Evolutionary conservation across 2,113 vertebrate species (phyloP).

Genomic region (Eonycteris spelaea): DNA sequence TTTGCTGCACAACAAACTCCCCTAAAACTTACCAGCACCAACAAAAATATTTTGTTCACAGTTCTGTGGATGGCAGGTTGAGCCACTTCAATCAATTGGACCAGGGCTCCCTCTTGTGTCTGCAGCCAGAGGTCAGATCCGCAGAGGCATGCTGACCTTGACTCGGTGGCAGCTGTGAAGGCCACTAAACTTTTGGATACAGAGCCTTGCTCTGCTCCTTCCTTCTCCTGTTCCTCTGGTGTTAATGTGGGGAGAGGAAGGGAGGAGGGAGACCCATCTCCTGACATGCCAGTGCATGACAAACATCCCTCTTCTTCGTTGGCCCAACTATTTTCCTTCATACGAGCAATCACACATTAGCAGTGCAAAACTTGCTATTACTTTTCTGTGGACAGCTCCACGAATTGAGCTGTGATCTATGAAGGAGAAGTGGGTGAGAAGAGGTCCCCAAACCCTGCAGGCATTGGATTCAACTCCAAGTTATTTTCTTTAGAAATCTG

Average conservation of each 20-base stretch:
- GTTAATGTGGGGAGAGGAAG: accelerated
- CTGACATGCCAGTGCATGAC: not conserved
- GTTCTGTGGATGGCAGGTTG: not conserved
- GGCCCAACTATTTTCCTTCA: not conserved
- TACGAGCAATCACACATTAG: not conserved
- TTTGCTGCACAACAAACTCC: not conserved
- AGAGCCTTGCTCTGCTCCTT: not conserved
- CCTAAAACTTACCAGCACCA: not conserved
- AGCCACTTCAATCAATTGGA: not conserved
- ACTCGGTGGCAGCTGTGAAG: not conserved
- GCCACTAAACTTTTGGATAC: not conserved
- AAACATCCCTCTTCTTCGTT: not conserved
- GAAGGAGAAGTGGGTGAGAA: not conserved
- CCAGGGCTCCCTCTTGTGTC: not conserved
- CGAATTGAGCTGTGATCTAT: not conserved
- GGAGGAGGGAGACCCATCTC: not conserved
- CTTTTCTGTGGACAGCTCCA: not conserved
- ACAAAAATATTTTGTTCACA: not conserved
- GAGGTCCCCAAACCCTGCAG: not conserved
- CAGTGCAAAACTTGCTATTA: not conserved
- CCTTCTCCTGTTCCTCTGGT: not conserved
- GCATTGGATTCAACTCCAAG: not conserved
- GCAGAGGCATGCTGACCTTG: not conserved
- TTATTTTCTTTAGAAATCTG: not conserved
- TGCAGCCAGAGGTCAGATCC: not conserved